A percentile compares a stretch with the other conserved stretches of the same genome.
These are phyloP conservation scores for Moxostoma hubbsi DNA, from an alignment of 2,797 vertebrate genomes.

Conservation along the genomic window DNA sequence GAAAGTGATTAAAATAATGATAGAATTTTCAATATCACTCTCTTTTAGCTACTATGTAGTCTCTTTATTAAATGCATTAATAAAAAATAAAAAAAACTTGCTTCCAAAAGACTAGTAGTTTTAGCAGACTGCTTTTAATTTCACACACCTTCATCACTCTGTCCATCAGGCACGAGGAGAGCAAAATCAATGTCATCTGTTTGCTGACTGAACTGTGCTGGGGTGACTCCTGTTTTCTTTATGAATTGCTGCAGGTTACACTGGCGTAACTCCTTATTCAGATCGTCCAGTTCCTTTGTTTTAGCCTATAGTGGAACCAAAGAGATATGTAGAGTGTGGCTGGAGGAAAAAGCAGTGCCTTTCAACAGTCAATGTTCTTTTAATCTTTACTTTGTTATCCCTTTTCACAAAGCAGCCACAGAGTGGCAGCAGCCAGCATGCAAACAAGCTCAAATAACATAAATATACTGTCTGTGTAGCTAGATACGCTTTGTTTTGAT, in stretches of 20 bases:
- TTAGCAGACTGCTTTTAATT: neutral
- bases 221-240: conserved; percentile 80
- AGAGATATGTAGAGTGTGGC: neutral
- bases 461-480: neutral
- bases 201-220: conserved; percentile 65
- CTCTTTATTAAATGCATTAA: no score
- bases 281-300: conserved; percentile 79
- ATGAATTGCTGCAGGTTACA: conserved; percentile 94
- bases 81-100: no score
- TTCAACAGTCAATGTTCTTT: neutral
- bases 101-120: neutral
- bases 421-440: neutral
- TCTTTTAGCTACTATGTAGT: no score
- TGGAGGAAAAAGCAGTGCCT: conserved; percentile 17
- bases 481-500: no score
- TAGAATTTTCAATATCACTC: no score
- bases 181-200: conserved; percentile 57
- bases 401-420: conserved; percentile 6
- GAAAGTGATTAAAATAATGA: no score
- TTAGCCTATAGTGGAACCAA: conserved; percentile 74
- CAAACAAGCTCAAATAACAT: neutral
- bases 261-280: conserved; percentile 91
- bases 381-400: neutral
- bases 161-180: conserved; percentile 56
- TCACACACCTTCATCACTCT: conserved; percentile 59